These are phyloP conservation scores for Megaptera novaeangliae DNA, from an alignment of 2,113 vertebrate species.

Conservation along the genomic window DNA sequence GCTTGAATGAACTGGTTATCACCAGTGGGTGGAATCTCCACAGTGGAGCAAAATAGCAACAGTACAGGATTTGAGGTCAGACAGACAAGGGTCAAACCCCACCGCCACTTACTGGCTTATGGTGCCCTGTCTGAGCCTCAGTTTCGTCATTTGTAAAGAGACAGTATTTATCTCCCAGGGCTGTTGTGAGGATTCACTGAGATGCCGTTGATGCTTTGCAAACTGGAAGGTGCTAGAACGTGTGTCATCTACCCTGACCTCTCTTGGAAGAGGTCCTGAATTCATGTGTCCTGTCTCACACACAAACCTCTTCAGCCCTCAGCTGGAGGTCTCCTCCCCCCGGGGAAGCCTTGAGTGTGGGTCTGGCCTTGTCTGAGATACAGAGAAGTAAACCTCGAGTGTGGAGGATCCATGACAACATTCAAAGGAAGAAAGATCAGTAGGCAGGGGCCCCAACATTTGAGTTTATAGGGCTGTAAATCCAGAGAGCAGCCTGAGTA, in stretches of 20 bases:
- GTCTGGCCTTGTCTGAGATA: background rate
- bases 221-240: background rate
- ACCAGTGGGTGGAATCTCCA: background rate
- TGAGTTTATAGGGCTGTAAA: background rate
- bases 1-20: background rate
- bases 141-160: background rate
- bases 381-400: background rate
- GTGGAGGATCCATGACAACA: background rate
- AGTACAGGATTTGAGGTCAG: background rate
- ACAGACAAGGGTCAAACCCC: background rate
- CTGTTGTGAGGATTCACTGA: background rate
- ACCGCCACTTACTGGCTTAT: background rate
- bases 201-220: background rate
- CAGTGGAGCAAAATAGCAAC: background rate
- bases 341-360: background rate
- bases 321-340: background rate
- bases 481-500: background rate
- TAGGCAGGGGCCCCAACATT: accelerated
- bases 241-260: background rate
- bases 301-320: background rate
- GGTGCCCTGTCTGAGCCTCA: background rate
- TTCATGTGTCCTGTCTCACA: background rate
- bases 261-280: background rate
- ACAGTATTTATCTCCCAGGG: background rate
- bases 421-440: background rate